Conservation (phyloP, 2,113 vertebrate genomes). For the Rhinopomastus cyanomelas region DNA sequence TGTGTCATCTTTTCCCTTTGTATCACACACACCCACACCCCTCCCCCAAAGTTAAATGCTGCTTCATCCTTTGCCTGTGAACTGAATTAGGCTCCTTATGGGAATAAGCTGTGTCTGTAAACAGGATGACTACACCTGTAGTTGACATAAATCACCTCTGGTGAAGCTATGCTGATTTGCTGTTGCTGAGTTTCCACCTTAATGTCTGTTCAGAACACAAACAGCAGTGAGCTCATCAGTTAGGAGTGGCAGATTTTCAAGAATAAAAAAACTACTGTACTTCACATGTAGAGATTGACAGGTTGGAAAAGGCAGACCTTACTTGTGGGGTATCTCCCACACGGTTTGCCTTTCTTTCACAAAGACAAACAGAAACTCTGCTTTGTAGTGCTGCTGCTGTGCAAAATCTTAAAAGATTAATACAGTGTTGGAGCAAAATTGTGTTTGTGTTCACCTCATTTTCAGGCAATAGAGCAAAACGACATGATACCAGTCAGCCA, state of each 20-base stretch:
- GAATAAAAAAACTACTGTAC: conserved; percentile 28
- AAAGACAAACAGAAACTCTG: neutral
- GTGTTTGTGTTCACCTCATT: neutral
- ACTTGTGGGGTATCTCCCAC: neutral
- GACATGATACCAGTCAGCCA: neutral
- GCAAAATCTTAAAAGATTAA: neutral
- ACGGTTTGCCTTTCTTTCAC: neutral
- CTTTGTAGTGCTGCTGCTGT: neutral
- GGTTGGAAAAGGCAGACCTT: neutral
- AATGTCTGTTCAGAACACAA: conserved; percentile 4
- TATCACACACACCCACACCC: too few species aligned
- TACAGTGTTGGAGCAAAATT: neutral
- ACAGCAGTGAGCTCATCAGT: conserved; percentile 32
- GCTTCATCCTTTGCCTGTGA: neutral
- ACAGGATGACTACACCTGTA: neutral
- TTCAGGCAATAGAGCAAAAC: neutral
- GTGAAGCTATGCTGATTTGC: neutral
- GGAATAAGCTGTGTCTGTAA: conserved; percentile 2
- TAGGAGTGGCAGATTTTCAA: neutral
- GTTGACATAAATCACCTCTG: neutral
- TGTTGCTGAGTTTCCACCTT: neutral
- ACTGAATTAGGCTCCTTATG: neutral
- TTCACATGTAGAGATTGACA: neutral
- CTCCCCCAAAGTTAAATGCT: neutral
- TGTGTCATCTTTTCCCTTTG: too few species aligned